Evolutionary conservation across 2,888 invertebrate species (phyloP).

Genomic region (Bombylius discolor): DNA sequence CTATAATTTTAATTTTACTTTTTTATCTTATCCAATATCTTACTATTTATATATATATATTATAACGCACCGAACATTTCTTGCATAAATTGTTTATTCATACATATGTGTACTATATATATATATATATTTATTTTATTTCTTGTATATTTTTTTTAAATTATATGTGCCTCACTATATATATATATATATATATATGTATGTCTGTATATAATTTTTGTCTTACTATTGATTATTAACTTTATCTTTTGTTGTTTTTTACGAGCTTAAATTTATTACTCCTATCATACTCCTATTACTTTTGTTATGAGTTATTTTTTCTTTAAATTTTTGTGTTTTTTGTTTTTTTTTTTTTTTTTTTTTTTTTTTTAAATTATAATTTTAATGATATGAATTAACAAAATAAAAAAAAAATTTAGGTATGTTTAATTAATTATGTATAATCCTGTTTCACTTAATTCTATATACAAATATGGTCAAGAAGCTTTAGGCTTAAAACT

Average conservation of each 20-base stretch:
- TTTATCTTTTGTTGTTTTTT: no score
- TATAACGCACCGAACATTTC: not conserved
- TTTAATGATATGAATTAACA: constrained; percentile 6
- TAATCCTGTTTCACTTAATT: not conserved
- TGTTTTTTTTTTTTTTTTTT: constrained; percentile 1
- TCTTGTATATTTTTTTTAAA: not conserved
- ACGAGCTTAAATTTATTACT: no score
- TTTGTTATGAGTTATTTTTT: no score
- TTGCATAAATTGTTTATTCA: not conserved
- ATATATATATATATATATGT: not conserved
- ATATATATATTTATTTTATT: not conserved
- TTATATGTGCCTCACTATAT: not conserved
- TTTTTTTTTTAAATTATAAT: not conserved
- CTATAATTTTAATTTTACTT: no score
- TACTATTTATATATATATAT: not conserved
- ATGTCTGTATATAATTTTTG: no score
- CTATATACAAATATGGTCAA: constrained; percentile 9
- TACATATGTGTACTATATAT: not conserved
- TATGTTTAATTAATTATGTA: not conserved
- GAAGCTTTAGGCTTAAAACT: constrained; percentile 10
- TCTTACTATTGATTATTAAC: no score
- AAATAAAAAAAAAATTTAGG: not conserved
- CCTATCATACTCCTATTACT: no score
- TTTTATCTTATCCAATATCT: not conserved
- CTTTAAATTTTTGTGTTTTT: not conserved